A percentile compares a stretch with the other conserved stretches of the same genome.
These are phyloP conservation scores for Cyclura pinguis DNA, from an alignment of 2,797 vertebrate genomes.

Conservation along the genomic window DNA sequence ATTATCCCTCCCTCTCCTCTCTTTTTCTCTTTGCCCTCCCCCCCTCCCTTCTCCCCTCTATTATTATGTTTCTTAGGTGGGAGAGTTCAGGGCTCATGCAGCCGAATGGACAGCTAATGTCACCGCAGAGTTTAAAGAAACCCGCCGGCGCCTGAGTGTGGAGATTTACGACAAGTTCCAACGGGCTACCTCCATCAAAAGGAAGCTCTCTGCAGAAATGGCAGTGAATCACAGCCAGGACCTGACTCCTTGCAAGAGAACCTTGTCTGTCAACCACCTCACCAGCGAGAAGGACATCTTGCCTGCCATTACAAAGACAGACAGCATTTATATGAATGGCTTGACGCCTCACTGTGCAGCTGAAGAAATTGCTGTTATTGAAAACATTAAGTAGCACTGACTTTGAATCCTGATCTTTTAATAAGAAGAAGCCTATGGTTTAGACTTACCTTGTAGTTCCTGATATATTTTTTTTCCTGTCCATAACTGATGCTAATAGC, in stretches of 20 bases:
- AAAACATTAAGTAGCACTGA: constrained; percentile 87
- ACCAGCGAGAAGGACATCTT: constrained; percentile 88
- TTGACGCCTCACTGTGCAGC: constrained; percentile 93
- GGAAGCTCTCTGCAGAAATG: constrained; percentile 94
- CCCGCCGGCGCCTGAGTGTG: constrained; percentile 92
- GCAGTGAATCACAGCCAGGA: constrained; percentile 90
- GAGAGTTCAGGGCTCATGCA: constrained; percentile 95
- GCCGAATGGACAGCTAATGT: constrained; percentile 99
- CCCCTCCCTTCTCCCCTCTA: not conserved
- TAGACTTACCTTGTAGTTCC: constrained; percentile 74
- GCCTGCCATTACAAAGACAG: constrained; percentile 88
- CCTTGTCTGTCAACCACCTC: constrained; percentile 93
- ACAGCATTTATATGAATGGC: constrained; percentile 96
- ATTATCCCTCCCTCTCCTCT: not conserved
- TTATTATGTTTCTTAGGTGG: constrained; percentile 83
- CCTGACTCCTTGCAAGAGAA: constrained; percentile 93
- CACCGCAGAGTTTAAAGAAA: constrained; percentile 98
- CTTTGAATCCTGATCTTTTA: constrained; percentile 52
- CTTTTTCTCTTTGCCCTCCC: not conserved
- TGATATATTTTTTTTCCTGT: constrained; percentile 56
- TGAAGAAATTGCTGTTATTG: constrained; percentile 90
- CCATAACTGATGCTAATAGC: constrained; percentile 77
- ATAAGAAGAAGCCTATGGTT: constrained; percentile 75
- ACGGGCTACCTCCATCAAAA: constrained; percentile 95
- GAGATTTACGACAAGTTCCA: constrained; percentile 99